Evolutionary conservation across 2,888 invertebrate genomes (phyloP), one percentile per base, ranked within the genome.

Genomic region (Galerucella pusilla): DNA sequence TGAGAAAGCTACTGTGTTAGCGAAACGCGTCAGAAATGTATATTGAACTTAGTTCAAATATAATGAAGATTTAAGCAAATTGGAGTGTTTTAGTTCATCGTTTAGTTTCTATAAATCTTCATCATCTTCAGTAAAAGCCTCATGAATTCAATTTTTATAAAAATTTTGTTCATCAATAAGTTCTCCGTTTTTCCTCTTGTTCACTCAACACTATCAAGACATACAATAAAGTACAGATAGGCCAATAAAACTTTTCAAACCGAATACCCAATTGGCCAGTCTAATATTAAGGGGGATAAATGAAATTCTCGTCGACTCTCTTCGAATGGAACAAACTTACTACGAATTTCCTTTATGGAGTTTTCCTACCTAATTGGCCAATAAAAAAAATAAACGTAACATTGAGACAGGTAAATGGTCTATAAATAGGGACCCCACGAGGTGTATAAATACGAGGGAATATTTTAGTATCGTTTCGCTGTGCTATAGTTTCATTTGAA

Each of bases 391-490:
- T 65, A 64, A 64, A 45, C 64, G 42, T 57, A 25, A 64, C 25
- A 71, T 42, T 57, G 65, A 57, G 45, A 65, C 71, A 71, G 65
- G 71, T 71, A 65, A 71, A 71, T 65, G 71, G 71, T 65, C 71
- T 45, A 71, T 71, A 64, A 71, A 42, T 57, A 54, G 57, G 20
- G 28, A 42, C 46, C 10, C 20, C 52, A 12, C 11, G 1, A 20
- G 12, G n/a, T 63, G 25, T 28, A 54, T 11, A 60, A 12, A 60
- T 54, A 67, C 54, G 35, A 35, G 54, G 67, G 54, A 20, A 5
- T 16, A 5, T 59, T 57, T 57, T 57, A 57, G 57, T 9, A 1
- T 16, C 2, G n/a, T 59, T 59, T 59, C 10, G 20, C 16, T 2
- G n/a, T 59, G 2, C 49, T 49, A 49, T 14, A 14, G 6, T 14